These are phyloP conservation scores for Dryobates pubescens DNA, from an alignment of 2,797 vertebrate genomes.

Conservation along the genomic window DNA sequence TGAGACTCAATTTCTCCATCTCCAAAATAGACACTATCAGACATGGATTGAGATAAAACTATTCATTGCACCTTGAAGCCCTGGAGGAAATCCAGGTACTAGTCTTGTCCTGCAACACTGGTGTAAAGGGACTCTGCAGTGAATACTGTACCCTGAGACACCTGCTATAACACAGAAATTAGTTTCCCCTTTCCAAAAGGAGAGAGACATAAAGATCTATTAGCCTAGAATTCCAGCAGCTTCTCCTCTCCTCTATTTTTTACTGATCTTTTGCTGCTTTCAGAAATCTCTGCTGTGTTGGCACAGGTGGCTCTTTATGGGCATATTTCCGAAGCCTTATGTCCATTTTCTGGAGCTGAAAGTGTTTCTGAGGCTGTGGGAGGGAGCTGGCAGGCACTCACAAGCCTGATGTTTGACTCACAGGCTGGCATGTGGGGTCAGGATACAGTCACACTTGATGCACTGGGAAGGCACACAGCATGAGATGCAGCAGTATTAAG, in stretches of 20 bases:
- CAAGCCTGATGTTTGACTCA: fast-evolving
- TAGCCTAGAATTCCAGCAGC: not conserved
- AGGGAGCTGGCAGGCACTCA: not conserved
- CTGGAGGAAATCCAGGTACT: not conserved
- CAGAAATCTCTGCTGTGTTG: not conserved
- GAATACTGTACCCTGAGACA: not conserved
- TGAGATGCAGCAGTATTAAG: not conserved
- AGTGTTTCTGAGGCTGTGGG: not conserved
- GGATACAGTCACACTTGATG: fast-evolving
- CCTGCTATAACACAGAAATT: not conserved
- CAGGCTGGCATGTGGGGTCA: not conserved
- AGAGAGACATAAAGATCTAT: not conserved
- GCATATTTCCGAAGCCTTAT: not conserved
- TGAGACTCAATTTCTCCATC: constrained; percentile 13
- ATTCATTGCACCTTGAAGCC: not conserved
- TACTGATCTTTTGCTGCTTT: not conserved
- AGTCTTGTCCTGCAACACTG: not conserved
- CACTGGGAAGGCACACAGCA: not conserved
- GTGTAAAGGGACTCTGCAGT: not conserved
- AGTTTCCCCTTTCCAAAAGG: not conserved
- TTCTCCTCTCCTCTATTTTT: not conserved
- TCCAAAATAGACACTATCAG: not conserved
- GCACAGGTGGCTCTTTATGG: not conserved
- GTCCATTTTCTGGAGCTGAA: not conserved
- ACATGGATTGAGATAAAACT: not conserved